Evolutionary conservation across 2,888 invertebrate genomes (phyloP).

Genomic region (Oasisia sp.): DNA sequence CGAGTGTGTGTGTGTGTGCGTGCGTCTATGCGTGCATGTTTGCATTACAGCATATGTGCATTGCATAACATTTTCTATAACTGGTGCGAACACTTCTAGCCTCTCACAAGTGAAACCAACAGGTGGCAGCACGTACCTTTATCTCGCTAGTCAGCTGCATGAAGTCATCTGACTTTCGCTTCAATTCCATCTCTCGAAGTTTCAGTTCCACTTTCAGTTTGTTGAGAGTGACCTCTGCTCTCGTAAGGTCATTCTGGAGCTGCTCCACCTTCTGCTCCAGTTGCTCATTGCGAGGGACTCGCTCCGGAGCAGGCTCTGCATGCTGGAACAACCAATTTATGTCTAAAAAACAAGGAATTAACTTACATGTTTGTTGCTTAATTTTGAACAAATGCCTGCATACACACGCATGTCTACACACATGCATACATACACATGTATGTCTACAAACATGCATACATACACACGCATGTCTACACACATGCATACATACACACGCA

Average conservation of each 20-base stretch:
- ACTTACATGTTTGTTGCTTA: not conserved
- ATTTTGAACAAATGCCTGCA: too few relatives aligned
- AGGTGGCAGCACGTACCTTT: slow-evolving; percentile 60
- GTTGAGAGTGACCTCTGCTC: slow-evolving; percentile 36
- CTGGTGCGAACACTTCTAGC: not conserved
- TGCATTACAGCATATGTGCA: not conserved
- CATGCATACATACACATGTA: too few relatives aligned
- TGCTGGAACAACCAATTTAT: not conserved
- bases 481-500: too few relatives aligned
- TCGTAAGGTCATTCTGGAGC: slow-evolving; percentile 42
- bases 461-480: too few relatives aligned
- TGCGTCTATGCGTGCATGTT: not conserved
- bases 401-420: too few relatives aligned
- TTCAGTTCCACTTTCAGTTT: slow-evolving; percentile 72
- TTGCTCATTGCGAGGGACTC: not conserved
- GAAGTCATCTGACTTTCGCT: slow-evolving; percentile 81
- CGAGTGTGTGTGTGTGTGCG: too few relatives aligned
- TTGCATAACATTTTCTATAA: not conserved
- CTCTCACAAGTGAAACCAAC: not conserved
- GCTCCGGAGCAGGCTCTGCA: not conserved
- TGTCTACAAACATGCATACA: too few relatives aligned
- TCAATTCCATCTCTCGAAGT: slow-evolving; percentile 83
- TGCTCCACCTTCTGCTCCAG: slow-evolving; percentile 21
- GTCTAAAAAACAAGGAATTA: not conserved
- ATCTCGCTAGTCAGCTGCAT: slow-evolving; percentile 83